Base-by-base conservation (phyloP, 2,113 vertebrate genomes). In the Syrmaticus mikado region DNA sequence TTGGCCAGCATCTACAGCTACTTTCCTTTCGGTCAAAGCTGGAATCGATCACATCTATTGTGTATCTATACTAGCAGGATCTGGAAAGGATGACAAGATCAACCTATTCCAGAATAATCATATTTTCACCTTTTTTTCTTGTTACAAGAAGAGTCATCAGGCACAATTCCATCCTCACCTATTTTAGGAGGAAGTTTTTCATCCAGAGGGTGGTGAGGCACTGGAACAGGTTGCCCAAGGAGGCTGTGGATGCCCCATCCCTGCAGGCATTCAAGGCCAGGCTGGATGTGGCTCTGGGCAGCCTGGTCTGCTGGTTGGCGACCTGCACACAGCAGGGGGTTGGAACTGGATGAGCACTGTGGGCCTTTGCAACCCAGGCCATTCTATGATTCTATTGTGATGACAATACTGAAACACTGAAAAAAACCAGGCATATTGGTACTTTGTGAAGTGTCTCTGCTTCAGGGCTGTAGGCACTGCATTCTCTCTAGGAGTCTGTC, bases 1-100 rank as follows among this genome's bases (percentile, higher is more conserved):
- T 55, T 55, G 75, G 27, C 41, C 30, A 65, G 32, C 17, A 36
- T 40, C 85, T 82, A 50, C 30, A 41, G 41, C 10, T 67, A 10
- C 52, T 82, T 82, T 43, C 24, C 46, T 62, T 81, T 65, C 40
- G 27, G 22, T 32, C 38, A 50, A 76, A 85, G 58, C 27, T 45
- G 40, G 84, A 38, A 36, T 50, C 5, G 1, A 32, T 55, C 65
- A 43, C 27, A 22, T 45, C 17, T 18, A 53, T 0, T 1, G 20
- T 65, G 24, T 34, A 72, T 77, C 41, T 43, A 43, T 66, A 45
- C 57, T 34, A 20, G 7, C 32, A 20, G 75, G 30, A 65, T 55
- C 41, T 2, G 3, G 38, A 57, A 27, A 0, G 43, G 15, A 7
- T 0, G 5, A 36, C 13, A 28, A 68, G 48, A 15, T 6, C 28